A percentile compares a stretch with the other conserved stretches of the same genome.
Conservation (phyloP, 2,113 vertebrate species). For the Noturus placidus region DNA sequence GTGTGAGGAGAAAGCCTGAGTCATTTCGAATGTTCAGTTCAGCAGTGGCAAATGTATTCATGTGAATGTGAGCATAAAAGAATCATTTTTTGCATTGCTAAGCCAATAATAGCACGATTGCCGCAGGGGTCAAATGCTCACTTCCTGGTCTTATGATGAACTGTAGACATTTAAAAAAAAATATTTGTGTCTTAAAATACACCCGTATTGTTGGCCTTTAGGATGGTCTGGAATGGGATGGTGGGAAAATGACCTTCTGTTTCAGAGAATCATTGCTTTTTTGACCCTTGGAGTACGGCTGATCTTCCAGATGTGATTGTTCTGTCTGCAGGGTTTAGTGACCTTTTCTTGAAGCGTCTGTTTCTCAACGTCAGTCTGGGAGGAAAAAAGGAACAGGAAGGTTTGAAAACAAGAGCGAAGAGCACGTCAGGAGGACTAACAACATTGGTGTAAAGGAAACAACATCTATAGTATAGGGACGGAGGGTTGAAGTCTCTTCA, state of each 20-base stretch:
- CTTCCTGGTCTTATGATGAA: slow-evolving; percentile 51
- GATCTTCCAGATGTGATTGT: slow-evolving; percentile 51
- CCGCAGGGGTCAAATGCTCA: slow-evolving; percentile 43
- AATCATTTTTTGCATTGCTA: slow-evolving; percentile 38
- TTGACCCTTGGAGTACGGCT: slow-evolving; percentile 34
- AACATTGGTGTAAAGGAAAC: not conserved
- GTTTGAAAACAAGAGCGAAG: not conserved
- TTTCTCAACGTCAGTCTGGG: not conserved
- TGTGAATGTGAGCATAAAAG: slow-evolving; percentile 45
- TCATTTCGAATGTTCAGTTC: slow-evolving; percentile 7
- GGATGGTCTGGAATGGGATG: slow-evolving; percentile 20
- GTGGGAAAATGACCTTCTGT: slow-evolving; percentile 54
- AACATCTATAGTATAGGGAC: not conserved
- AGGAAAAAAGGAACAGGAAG: slow-evolving; percentile 12
- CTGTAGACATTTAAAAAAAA: slow-evolving; percentile 30
- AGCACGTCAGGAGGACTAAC: not conserved
- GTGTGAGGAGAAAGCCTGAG: slow-evolving; percentile 1
- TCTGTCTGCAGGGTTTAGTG: slow-evolving; percentile 45
- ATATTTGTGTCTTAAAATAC: slow-evolving; percentile 52
- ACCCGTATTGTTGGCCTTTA: slow-evolving; percentile 44
- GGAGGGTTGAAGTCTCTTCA: not conserved
- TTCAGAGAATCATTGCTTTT: slow-evolving; percentile 39
- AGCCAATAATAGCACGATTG: slow-evolving; percentile 49
- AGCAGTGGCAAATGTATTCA: slow-evolving; percentile 24
- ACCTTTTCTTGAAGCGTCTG: slow-evolving; percentile 34